Conservation (phyloP, 30 jellyfish, hydroid and myxozoan genomes). For the Hydractinia echinata region DNA sequence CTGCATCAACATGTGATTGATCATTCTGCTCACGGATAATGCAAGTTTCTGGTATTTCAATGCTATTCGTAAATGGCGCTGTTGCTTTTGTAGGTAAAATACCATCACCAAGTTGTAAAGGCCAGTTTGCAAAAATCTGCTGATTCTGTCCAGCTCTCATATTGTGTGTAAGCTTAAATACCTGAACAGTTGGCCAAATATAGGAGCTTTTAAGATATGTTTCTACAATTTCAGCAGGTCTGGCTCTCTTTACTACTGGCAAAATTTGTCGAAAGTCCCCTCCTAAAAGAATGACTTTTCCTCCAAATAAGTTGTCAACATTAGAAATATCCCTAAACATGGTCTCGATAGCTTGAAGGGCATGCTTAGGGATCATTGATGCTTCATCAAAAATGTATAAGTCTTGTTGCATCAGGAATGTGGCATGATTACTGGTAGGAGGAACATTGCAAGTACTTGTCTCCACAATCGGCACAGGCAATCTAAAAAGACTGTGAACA, state of each 20-base stretch:
- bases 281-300: not conserved
- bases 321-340: constrained; percentile 23
- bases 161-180: not conserved
- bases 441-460: not conserved
- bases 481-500: not conserved
- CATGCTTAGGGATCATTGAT: constrained; percentile 37
- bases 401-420: not conserved
- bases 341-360: constrained; percentile 15
- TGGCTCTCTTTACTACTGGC: no score
- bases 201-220: no score
- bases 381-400: constrained; percentile 49
- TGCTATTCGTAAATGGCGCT: constrained; percentile 5
- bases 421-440: not conserved
- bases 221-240: no score
- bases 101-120: constrained; percentile 18
- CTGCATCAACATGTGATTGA: not conserved
- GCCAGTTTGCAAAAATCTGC: not conserved
- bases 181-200: constrained; percentile 20
- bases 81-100: constrained; percentile 12
- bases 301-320: constrained; percentile 36
- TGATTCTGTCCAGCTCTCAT: constrained; percentile 17
- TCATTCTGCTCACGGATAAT: not conserved
- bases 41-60: constrained; percentile 12
- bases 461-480: constrained; percentile 19
- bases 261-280: no score